Base-by-base conservation (phyloP, 2,113 vertebrate genomes). In the Phrynosoma platyrhinos region DNA sequence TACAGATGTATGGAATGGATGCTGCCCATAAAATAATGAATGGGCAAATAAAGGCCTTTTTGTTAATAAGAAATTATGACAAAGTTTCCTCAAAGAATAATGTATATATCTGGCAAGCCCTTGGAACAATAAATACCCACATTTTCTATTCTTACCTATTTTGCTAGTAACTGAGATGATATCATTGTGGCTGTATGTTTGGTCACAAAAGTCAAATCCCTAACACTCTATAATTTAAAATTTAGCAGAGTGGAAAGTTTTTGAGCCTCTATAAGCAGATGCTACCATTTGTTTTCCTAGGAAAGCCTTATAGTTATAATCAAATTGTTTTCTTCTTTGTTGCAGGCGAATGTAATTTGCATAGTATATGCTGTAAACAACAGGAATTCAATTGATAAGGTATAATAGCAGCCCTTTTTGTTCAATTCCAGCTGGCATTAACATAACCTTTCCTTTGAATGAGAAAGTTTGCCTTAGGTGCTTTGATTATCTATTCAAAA, bases 301-400 rank as follows among this genome's bases (percentile, higher is more conserved):
- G 58, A 4, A 62, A 74, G 69, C 21, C 83, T 2, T 71, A 4
- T 32, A 62, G 16, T 88, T 21, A 71, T 36, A 81, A 91, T 88
- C 87, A 75, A 62, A 82, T 88, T 64, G 18, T 5, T 62, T 91
- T 90, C 77, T 72, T 68, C 84, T 94, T 95, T n/a, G 83, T 94
- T 96, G 93, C 91, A 99, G 99, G 99, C 99, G 71, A 99, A 99
- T 93, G 99, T 99, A 84, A 99, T 99, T 95, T 99, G 99, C 95
- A 99, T 99, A 96, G 98, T 99, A 47, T 99, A 99, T 92, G 98
- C 99, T 8, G 99, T 99, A 93, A 99, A 99, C 96, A 99, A 99
- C 95, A 99, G 98, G 96, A 99, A 98, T 95, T 99, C 99, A 66
- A 99, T 99, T 89, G 98, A 99, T 95, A 99, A 98, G 98, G 99